phyloP scores from a whole-genome alignment of 2,113 vertebrate genomes.

The Heterochromis multidens region DNA sequence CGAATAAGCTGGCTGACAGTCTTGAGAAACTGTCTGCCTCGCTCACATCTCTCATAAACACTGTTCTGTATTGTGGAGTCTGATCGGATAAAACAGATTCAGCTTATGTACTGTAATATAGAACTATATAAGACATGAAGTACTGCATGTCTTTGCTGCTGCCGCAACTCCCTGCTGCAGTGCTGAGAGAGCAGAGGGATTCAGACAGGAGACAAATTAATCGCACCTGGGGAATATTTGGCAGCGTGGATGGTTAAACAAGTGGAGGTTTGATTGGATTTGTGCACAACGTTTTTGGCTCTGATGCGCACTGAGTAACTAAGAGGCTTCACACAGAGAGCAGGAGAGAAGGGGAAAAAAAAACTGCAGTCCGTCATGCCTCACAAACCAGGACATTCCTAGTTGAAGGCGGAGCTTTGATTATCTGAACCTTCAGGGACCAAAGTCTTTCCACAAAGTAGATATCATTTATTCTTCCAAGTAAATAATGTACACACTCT shows the following conservation, averaged over 20 bases:
- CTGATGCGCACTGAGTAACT: slow-evolving; percentile 9
- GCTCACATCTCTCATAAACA: neutral
- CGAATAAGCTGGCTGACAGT: neutral
- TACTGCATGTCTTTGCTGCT: slow-evolving; percentile 19
- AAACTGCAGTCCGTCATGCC: slow-evolving; percentile 7
- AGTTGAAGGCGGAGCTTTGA: slow-evolving; percentile 27
- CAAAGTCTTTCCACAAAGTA: neutral
- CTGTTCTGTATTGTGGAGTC: neutral
- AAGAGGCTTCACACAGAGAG: slow-evolving; percentile 4
- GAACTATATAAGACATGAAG: slow-evolving; percentile 7
- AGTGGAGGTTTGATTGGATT: slow-evolving; percentile 41
- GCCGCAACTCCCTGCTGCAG: slow-evolving; percentile 9
- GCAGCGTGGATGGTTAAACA: slow-evolving; percentile 21
- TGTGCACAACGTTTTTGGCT: slow-evolving; percentile 19
- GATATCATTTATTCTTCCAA: slow-evolving; percentile 24
- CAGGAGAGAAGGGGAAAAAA: neutral
- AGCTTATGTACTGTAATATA: neutral
- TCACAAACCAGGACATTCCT: slow-evolving; percentile 45
- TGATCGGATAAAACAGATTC: neutral
- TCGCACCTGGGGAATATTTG: slow-evolving; percentile 36
- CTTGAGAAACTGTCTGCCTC: neutral
- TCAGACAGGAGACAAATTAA: slow-evolving; percentile 40
- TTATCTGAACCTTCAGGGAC: slow-evolving; percentile 16
- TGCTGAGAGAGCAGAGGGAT: slow-evolving; percentile 11
- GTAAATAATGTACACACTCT: slow-evolving; percentile 22